A percentile compares a stretch with the other conserved stretches of the same genome.
These are phyloP conservation scores for Colaptes auratus DNA, from an alignment of 2,113 vertebrate species.

Conservation along the genomic window DNA sequence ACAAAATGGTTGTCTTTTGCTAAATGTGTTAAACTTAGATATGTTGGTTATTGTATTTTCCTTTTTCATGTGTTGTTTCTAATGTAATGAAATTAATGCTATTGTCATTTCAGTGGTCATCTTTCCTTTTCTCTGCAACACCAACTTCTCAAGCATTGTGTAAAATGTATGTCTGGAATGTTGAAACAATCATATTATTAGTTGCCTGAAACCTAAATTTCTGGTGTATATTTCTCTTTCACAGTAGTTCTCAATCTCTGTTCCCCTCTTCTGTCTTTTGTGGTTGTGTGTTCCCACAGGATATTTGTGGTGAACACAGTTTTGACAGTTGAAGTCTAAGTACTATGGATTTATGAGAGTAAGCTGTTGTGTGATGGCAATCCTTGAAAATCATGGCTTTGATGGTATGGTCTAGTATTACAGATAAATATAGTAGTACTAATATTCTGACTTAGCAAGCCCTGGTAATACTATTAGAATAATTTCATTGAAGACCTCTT, in stretches of 20 bases:
- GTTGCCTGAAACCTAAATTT: not conserved
- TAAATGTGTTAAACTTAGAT: too few relatives aligned
- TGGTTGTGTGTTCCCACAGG: not conserved
- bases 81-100: not conserved
- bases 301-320: not conserved
- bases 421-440: not conserved
- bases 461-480: not conserved
- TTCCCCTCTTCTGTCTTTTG: accelerated
- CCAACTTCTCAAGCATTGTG: not conserved
- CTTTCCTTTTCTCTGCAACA: not conserved
- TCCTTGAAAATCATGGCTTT: not conserved
- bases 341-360: not conserved
- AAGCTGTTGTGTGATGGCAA: not conserved
- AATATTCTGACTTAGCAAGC: not conserved
- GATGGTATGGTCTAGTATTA: not conserved
- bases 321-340: not conserved
- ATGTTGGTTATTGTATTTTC: not conserved
- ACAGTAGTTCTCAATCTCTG: not conserved
- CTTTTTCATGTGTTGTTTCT: not conserved
- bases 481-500: not conserved
- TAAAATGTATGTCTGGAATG: not conserved
- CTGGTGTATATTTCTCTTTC: not conserved
- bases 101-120: not conserved
- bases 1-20: not conserved
- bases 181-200: not conserved